phyloP scores from a whole-genome alignment of 2,888 invertebrate genomes.

The Hydrotaea diabolus region DNA sequence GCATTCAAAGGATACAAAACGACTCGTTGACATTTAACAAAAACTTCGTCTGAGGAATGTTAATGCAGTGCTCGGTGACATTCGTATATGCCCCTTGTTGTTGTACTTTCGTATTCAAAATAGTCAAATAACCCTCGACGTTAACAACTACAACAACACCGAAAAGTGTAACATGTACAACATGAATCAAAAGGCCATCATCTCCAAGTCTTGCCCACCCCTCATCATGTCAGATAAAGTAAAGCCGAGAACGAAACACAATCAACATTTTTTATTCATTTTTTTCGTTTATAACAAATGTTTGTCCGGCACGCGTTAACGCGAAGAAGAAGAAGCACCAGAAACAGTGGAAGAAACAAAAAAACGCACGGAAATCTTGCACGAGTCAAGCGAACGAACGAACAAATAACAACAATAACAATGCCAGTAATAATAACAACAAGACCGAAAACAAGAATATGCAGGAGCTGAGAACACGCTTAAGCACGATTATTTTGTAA shows the following conservation, averaged over 20 bases:
- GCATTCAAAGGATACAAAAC: not conserved
- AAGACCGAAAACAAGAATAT: constrained; percentile 1
- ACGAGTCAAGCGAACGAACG: not conserved
- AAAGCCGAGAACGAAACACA: not conserved
- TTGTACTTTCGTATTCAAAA: constrained; percentile 44
- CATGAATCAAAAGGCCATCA: not conserved
- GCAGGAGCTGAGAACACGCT: constrained; percentile 14
- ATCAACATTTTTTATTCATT: not conserved
- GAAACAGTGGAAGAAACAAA: constrained; percentile 2
- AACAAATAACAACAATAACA: constrained; percentile 24
- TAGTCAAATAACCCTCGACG: constrained; percentile 61
- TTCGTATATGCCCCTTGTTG: constrained; percentile 22
- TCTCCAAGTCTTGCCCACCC: too few relatives aligned
- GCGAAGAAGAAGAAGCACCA: constrained; percentile 14
- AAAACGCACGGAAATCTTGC: not conserved
- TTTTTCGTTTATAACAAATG: constrained; percentile 41
- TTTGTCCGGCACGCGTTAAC: constrained; percentile 49
- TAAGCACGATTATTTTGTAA: constrained; percentile 54
- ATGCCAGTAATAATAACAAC: constrained; percentile 40
- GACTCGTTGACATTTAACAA: not conserved
- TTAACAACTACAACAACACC: constrained; percentile 42
- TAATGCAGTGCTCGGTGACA: not conserved
- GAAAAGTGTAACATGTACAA: not conserved
- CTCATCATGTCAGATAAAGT: not conserved
- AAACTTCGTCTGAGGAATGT: not conserved